These are phyloP conservation scores for Panopea generosa DNA, from an alignment of 2,888 invertebrate genomes.

Conservation along the genomic window DNA sequence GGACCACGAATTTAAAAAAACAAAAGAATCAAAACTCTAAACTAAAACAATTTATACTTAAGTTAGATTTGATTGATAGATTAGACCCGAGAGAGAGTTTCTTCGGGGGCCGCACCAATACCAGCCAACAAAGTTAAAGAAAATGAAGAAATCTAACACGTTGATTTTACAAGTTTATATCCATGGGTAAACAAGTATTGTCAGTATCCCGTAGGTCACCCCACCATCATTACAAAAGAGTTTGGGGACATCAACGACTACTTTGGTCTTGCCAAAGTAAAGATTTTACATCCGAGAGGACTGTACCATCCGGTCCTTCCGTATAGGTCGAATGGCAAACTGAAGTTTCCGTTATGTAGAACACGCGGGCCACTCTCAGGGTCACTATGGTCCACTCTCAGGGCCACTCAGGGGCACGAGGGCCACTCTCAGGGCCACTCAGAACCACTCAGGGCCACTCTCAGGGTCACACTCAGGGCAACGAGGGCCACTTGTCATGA, in stretches of 20 bases:
- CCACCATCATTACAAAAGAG: conserved; percentile 17
- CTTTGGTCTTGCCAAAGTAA: conserved; percentile 37
- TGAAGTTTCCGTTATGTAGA: no score
- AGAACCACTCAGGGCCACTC: no score
- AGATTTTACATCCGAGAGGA: conserved; percentile 53
- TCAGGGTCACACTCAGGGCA: no score
- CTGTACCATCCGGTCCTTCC: conserved; percentile 78
- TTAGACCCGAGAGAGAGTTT: conserved; percentile 71
- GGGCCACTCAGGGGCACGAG: no score
- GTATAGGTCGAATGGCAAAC: conserved; percentile 64
- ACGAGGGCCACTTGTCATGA: no score
- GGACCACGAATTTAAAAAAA: conserved; percentile 20
- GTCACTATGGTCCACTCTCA: no score
- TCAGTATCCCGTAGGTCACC: conserved; percentile 69
- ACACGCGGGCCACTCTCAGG: no score
- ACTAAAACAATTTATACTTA: not conserved
- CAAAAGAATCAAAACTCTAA: conserved; percentile 12
- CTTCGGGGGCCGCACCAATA: conserved; percentile 70
- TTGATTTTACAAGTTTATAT: conserved; percentile 61
- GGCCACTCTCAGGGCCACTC: no score
- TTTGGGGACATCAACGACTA: conserved; percentile 25
- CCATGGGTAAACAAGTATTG: conserved; percentile 69
- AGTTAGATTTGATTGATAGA: conserved; percentile 37
- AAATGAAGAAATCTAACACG: conserved; percentile 61
- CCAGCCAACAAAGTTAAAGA: conserved; percentile 49